Conservation (phyloP, 2,113 vertebrate species). For the Tachycineta bicolor region DNA sequence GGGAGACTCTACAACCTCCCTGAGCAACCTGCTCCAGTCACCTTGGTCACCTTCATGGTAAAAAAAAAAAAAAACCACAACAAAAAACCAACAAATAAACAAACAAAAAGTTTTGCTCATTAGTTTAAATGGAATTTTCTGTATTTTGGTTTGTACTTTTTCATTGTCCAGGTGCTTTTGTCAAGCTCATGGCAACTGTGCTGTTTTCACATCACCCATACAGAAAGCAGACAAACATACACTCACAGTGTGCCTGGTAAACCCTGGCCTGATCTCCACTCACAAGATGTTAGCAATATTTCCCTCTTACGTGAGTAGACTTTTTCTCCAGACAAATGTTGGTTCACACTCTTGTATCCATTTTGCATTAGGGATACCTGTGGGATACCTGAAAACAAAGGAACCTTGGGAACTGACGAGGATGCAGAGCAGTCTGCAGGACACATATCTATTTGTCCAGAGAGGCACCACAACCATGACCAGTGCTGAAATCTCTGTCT, state of each 20-base stretch:
- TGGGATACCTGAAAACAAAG: neutral
- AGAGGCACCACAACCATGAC: neutral
- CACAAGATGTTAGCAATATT: neutral
- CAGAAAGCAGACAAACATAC: neutral
- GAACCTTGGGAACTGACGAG: accelerated
- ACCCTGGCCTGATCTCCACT: neutral
- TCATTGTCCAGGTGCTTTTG: neutral
- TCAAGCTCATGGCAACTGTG: neutral
- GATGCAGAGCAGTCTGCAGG: neutral
- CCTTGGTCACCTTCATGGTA: neutral
- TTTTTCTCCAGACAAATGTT: neutral
- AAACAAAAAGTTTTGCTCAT: neutral
- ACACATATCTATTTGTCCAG: neutral
- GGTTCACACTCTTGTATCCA: neutral
- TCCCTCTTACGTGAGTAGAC: neutral
- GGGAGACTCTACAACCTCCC: neutral
- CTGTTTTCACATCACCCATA: neutral
- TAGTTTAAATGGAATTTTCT: neutral
- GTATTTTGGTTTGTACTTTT: neutral
- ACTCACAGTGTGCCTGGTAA: neutral
- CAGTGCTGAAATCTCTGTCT: neutral
- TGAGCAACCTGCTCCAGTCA: neutral
- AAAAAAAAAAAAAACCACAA: too few species aligned
- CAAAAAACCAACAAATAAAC: too few species aligned
- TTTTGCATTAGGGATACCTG: neutral